Evolutionary conservation across 2,113 vertebrate genomes (phyloP).

Genomic region (Syngnathus typhle): DNA sequence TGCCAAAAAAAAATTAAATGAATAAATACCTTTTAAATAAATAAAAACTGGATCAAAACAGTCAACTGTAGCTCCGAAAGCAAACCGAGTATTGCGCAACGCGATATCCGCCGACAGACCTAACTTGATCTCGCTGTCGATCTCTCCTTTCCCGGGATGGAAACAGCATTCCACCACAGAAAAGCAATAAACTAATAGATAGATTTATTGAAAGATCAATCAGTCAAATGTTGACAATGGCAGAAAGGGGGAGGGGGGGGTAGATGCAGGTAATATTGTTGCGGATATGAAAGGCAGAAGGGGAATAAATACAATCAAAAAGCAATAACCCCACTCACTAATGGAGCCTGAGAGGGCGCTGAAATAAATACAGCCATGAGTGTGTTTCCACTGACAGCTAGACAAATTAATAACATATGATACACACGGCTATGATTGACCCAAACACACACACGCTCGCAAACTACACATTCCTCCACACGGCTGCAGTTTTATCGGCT

Average conservation of each 20-base stretch:
- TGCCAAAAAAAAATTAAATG: no score
- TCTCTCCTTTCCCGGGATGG: conserved; percentile 19
- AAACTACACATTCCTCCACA: background rate
- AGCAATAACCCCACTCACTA: conserved; percentile 72
- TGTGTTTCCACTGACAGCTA: conserved; percentile 68
- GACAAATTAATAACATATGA: conserved; percentile 75
- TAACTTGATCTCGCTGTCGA: conserved; percentile 18
- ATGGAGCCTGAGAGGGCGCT: conserved; percentile 67
- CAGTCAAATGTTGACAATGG: conserved; percentile 64
- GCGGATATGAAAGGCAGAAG: conserved; percentile 69
- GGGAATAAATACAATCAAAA: conserved; percentile 73
- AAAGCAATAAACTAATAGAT: conserved; percentile 55
- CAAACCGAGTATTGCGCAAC: background rate
- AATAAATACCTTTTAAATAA: no score
- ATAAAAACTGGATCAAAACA: no score
- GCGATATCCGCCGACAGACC: background rate
- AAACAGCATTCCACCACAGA: conserved; percentile 32
- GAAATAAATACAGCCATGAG: conserved; percentile 71
- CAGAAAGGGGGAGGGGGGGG: conserved; percentile 28
- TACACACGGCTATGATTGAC: conserved; percentile 38
- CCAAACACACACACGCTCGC: background rate
- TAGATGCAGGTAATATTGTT: conserved; percentile 65
- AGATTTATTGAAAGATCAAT: conserved; percentile 69
- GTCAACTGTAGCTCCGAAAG: no score
- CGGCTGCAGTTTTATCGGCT: conserved; percentile 2